Evolutionary conservation across 2,888 invertebrate species (phyloP).

Genomic region (Sesamia inferens): DNA sequence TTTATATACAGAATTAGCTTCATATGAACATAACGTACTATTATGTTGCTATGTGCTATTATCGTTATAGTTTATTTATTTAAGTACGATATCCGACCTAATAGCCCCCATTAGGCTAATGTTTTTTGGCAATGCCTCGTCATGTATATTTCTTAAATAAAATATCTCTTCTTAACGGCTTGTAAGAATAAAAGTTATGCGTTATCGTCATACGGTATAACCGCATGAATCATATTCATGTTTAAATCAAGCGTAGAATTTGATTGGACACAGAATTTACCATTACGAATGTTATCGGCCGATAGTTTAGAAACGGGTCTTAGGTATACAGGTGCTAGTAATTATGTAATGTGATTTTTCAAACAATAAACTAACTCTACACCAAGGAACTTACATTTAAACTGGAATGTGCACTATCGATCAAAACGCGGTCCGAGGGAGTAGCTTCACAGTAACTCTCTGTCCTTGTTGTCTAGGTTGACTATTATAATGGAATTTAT

Average conservation of each 20-base stretch:
- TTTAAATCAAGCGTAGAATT: conserved; percentile 40
- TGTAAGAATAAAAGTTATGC: conserved; percentile 3
- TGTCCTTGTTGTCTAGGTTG: too few relatives aligned
- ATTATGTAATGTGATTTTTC: neutral
- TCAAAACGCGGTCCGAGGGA: too few relatives aligned
- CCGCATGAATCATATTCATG: conserved; percentile 30
- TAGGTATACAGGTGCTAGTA: neutral
- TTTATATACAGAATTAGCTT: neutral
- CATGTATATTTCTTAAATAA: conserved; percentile 6
- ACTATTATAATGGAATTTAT: too few relatives aligned
- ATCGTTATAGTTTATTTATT: conserved; percentile 21
- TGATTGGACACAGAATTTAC: conserved; percentile 35
- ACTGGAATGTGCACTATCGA: too few relatives aligned
- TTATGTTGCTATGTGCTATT: neutral
- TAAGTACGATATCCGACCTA: neutral
- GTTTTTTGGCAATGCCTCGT: neutral
- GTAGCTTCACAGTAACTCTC: too few relatives aligned
- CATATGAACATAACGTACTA: neutral
- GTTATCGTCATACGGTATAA: conserved; percentile 14
- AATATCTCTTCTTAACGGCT: neutral
- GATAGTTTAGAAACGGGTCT: conserved; percentile 28
- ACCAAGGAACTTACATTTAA: too few relatives aligned
- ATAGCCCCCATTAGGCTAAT: neutral
- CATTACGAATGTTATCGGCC: conserved; percentile 47
- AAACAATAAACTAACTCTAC: neutral